phyloP scores from a whole-genome alignment of 2,797 vertebrate genomes.

The Adrianichthys oophorus region DNA sequence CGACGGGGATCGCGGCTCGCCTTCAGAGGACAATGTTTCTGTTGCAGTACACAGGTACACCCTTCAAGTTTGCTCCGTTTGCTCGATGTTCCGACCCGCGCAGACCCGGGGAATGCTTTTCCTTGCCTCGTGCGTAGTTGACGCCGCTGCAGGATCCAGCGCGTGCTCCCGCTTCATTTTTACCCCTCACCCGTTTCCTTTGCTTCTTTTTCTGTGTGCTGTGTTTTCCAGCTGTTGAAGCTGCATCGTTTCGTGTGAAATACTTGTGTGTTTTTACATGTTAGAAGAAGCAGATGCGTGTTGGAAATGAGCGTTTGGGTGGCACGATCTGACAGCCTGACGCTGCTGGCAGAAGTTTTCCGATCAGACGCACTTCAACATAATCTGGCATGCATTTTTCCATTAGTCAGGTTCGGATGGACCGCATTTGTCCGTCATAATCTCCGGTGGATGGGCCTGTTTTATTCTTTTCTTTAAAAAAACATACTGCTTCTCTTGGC shows the following conservation, averaged over 20 bases:
- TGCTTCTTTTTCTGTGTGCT: no score
- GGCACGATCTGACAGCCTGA: no score
- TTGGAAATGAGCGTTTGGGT: constrained; percentile 12
- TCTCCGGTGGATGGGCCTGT: constrained; percentile 13
- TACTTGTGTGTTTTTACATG: constrained; percentile 15
- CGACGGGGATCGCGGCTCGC: constrained; percentile 49
- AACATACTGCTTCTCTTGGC: background rate
- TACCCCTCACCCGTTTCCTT: no score
- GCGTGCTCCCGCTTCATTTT: background rate
- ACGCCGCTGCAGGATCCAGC: constrained; percentile 8
- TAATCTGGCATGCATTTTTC: constrained; percentile 12
- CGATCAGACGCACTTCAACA: constrained; percentile 6
- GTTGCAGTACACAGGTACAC: constrained; percentile 88
- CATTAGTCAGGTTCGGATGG: background rate
- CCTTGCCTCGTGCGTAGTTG: background rate
- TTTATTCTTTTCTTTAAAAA: constrained; percentile 13
- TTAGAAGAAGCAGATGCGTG: constrained; percentile 29
- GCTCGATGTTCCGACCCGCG: background rate
- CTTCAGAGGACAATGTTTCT: constrained; percentile 87
- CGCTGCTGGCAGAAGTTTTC: constrained; percentile 48
- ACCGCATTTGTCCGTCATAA: constrained; percentile 10
- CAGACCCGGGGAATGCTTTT: background rate
- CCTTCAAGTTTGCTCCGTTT: constrained; percentile 27
- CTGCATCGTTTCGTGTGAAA: constrained; percentile 10
- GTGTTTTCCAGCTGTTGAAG: constrained; percentile 61